These are phyloP conservation scores for Molothrus aeneus DNA, from an alignment of 2,797 vertebrate species.

Conservation along the genomic window DNA sequence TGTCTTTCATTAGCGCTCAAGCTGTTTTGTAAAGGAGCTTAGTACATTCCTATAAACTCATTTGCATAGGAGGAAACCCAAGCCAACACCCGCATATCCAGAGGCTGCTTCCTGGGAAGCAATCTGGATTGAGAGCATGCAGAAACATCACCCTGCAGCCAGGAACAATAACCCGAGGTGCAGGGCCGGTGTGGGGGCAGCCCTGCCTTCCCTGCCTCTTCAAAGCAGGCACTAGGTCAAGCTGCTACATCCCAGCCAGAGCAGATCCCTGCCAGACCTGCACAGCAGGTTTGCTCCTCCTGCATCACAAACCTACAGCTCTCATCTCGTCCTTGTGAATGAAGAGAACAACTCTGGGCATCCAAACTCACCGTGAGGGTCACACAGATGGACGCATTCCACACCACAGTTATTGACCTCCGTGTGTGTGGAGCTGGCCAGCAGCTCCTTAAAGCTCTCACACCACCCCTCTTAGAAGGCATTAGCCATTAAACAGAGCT, in stretches of 20 bases:
- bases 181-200: rapidly evolving
- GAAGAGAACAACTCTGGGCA: neutral
- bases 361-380: neutral
- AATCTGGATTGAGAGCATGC: rapidly evolving
- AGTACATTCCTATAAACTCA: neutral
- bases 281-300: neutral
- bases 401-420: neutral
- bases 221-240: neutral
- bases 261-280: neutral
- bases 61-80: neutral
- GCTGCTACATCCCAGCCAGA: neutral
- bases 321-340: neutral
- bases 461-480: neutral
- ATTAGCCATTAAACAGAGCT: neutral
- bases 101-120: neutral
- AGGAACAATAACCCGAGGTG: neutral
- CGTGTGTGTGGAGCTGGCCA: rapidly evolving
- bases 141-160: neutral
- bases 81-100: neutral
- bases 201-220: neutral
- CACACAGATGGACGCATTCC: neutral
- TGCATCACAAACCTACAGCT: neutral
- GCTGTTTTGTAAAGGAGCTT: constrained; percentile 2
- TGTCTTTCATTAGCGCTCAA: neutral
- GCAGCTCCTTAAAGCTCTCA: neutral